Percentiles rank a stretch among this genome's conserved stretches.
These are phyloP conservation scores for Chamaea fasciata DNA, from an alignment of 2,113 vertebrate species.

Conservation along the genomic window DNA sequence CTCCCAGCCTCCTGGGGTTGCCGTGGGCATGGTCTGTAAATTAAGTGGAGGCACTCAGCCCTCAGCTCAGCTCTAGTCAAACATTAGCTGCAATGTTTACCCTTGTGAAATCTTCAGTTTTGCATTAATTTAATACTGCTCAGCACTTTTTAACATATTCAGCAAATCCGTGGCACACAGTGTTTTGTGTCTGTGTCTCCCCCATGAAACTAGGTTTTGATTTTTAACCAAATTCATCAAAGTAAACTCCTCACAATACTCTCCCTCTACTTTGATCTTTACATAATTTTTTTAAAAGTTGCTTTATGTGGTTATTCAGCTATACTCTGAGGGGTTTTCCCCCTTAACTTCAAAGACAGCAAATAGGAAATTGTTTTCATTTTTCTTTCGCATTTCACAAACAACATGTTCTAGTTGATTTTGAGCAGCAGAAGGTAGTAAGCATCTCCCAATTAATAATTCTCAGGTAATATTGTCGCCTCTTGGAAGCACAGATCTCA, in stretches of 20 bases:
- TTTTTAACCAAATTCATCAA: constrained; percentile 56
- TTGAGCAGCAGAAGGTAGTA: constrained; percentile 32
- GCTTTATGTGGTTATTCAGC: constrained; percentile 40
- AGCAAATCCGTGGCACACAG: constrained; percentile 49
- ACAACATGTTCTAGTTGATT: background rate
- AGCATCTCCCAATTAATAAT: constrained; percentile 18
- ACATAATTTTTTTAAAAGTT: background rate
- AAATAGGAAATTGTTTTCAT: constrained; percentile 37
- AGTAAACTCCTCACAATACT: constrained; percentile 15
- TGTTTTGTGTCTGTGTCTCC: constrained; percentile 28
- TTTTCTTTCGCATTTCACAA: constrained; percentile 42
- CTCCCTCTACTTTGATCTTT: constrained; percentile 43
- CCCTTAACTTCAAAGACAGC: constrained; percentile 56
- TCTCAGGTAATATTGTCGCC: constrained; percentile 4
- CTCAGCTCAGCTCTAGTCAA: constrained; percentile 66
- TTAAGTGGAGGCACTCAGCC: constrained; percentile 60
- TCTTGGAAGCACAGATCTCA: background rate
- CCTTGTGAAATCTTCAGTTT: constrained; percentile 72
- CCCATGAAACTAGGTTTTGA: constrained; percentile 52
- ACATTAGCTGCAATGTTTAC: constrained; percentile 73
- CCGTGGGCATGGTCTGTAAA: constrained; percentile 64
- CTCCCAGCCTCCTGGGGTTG: constrained; percentile 53
- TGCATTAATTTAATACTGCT: constrained; percentile 67
- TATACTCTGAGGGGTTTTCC: background rate
- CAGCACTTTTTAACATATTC: constrained; percentile 67